Evolutionary conservation across 2,113 vertebrate genomes (phyloP).

Genomic region (Lagenorhynchus albirostris): DNA sequence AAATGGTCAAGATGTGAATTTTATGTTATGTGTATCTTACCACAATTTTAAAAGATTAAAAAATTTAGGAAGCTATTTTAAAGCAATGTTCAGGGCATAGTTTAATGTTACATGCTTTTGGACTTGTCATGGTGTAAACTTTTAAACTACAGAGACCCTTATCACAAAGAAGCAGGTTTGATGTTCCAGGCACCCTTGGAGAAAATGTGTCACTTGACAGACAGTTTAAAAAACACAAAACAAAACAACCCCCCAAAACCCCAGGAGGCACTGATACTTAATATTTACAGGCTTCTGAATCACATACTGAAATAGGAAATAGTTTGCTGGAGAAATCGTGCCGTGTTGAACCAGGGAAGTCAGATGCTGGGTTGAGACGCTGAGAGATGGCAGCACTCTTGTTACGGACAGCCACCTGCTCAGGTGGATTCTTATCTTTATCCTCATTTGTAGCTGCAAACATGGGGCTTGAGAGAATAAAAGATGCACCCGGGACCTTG

Average conservation of each 20-base stretch:
- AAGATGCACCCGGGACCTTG: fast-evolving
- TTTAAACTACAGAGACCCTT: neutral
- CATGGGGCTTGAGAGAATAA: neutral
- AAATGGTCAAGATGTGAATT: neutral
- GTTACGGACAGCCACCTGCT: fast-evolving
- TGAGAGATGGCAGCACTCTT: fast-evolving
- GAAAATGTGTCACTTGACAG: neutral
- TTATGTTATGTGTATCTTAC: neutral
- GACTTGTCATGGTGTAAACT: neutral
- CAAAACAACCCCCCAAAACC: too few relatives aligned
- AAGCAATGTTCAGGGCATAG: neutral
- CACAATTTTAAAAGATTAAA: neutral
- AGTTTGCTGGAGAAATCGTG: neutral
- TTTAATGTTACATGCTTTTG: neutral
- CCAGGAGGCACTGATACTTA: neutral
- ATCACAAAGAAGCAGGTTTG: neutral
- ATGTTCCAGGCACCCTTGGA: neutral
- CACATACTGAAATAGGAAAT: too few relatives aligned
- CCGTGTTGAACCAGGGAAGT: too few relatives aligned
- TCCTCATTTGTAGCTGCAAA: fast-evolving
- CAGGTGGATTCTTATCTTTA: fast-evolving
- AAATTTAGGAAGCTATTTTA: neutral
- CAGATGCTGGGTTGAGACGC: fast-evolving
- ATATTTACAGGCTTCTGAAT: neutral
- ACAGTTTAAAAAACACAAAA: neutral